Evolutionary conservation across 2,797 vertebrate species (phyloP).

Genomic region (Corythornis leucogaster): DNA sequence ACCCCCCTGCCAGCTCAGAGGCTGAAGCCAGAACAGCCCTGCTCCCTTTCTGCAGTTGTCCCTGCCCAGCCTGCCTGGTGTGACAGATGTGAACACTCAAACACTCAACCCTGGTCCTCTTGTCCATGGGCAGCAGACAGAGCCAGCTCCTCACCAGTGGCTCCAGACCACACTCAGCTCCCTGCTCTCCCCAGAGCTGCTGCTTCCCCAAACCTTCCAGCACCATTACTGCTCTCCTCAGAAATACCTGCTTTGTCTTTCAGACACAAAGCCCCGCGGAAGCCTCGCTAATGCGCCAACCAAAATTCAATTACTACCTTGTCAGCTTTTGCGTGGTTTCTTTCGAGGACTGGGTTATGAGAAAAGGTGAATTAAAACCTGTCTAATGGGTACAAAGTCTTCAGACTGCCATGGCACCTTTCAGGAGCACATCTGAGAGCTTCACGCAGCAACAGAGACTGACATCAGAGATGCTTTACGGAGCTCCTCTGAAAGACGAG

Average conservation of each 20-base stretch:
- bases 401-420: neutral
- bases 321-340: neutral
- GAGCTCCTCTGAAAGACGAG: neutral
- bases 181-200: neutral
- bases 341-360: neutral
- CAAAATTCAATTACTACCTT: slow-evolving; percentile 27
- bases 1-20: neutral
- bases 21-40: neutral
- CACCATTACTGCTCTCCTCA: rapidly evolving
- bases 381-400: neutral
- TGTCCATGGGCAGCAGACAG: rapidly evolving
- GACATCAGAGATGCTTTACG: neutral
- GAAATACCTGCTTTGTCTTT: neutral
- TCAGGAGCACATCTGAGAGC: rapidly evolving
- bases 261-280: neutral
- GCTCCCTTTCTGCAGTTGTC: rapidly evolving
- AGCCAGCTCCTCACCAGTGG: rapidly evolving
- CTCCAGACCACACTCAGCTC: neutral
- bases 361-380: neutral
- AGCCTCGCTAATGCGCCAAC: neutral
- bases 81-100: rapidly evolving
- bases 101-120: rapidly evolving
- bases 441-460: rapidly evolving
- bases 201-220: neutral
- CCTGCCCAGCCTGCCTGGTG: neutral